Base-by-base conservation (phyloP, 2,888 invertebrate species). In the Phrixothrix hirtus region DNA sequence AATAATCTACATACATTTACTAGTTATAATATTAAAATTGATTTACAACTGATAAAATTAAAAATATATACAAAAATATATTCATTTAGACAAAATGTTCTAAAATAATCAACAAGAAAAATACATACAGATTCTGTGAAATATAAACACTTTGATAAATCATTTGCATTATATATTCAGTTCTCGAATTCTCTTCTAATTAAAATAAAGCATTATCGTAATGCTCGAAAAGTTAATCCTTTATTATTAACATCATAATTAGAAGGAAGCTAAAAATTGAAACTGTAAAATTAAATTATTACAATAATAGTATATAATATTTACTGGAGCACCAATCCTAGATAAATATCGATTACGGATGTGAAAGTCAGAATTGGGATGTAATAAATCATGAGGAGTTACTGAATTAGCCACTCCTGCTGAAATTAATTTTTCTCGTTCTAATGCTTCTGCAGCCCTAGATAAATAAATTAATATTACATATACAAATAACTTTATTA, bases 301-400 rank as follows among this genome's bases (percentile, higher is more conserved):
- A n/a, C 12, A 21, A 21, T 15, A 46, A 21, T 1, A 15, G 27
- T 27, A 17, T 34, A 4, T n/a, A 30, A 42, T 54, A 73, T 75
- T 78, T 79, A 83, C 82, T 70, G 77, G 76, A 53, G 81, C 82
- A 60, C 83, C 83, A 50, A 84, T 80, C 58, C 82, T 75, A 48
- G 81, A 79, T 47, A 83, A 73, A 67, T 83, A 84, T 61, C 83
- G 77, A 72, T 83, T 83, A 58, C 83, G 76, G 62, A 83, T 82
- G 56, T 79, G 78, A 63, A 81, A 81, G 59, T 83, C 82, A 15
- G 82, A 79, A 55, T 78, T 79, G 0, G 81, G 77, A 54, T 78
- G 78, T 27, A 78, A 63, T 12, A 58, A 51, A 29, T 65, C 67
- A 43, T 79, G 77, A 1, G 77, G 75, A 1, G 78, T 77, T 10